Base-by-base conservation (phyloP, 1,140 invertebrate species). In the Zelostemma sp. region DNA sequence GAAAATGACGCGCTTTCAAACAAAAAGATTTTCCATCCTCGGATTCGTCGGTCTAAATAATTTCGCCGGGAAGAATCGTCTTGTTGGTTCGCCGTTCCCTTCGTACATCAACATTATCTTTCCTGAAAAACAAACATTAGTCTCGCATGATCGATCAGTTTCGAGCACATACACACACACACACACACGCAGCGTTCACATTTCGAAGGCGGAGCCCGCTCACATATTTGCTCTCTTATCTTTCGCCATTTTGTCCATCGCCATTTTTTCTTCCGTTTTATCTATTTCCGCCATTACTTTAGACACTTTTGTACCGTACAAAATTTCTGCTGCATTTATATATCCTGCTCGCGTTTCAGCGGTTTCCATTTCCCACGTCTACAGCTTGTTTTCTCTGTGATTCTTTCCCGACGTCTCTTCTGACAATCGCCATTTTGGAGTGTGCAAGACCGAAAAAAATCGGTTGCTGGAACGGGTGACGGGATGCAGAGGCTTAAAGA, bases 401-500 rank as follows among this genome's bases (percentile, higher is more conserved):
- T 28, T 45, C 16, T 54, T 33, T 48, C 21, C 28, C 6, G 19
- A 38, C 9, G 14, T 38, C 18, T 53, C 17, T 33, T 40, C 47
- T 56, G 46, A 56, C 43, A 12, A 31, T 51, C 21, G 60, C 35
- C 38, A 43, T 54, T 53, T 48, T 68, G 33, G 50, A 57, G 43
- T 40, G 31, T 31, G 18, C 25, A 46, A 45, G 58, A 68, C 17
- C 56, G 38, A 50, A 59, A 51, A 59, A 60, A 11, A 48, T 68
- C 70, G 66, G 63, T 56, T 51, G 41, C 51, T 68, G 68, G 71
- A 73, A 74, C 68, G 68, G 71, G 60, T 74, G 70, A 66, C 73
- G 45, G 21, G 72, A 72, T 62, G 68, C 54, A 80, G 74, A 79
- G 80, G 79, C 76, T 80, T 77, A 77, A 68, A 77, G 77, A 83